Evolutionary conservation across 2,113 vertebrate species (phyloP), one percentile per base, ranked within the genome.

Genomic region (Vulpes ferrilata): DNA sequence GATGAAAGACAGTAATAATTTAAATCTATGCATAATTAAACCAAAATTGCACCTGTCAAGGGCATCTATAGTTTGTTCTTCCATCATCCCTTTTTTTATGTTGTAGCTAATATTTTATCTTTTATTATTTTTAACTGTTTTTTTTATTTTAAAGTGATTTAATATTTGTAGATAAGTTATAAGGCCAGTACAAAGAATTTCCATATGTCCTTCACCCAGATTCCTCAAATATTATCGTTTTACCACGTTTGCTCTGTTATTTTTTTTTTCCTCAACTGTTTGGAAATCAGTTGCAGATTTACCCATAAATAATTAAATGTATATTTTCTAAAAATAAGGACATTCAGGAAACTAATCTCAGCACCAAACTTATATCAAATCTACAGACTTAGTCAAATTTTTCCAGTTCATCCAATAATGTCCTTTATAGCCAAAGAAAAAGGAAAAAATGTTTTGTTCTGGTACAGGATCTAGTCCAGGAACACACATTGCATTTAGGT

Each of bases 61-160:
- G 19, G 7, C 32, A 65, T 51, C n/a, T 89, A 17, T 87, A 91
- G 79, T 95, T 81, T 97, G 32, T 53, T 94, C 59, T 90, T 90
- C 32, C 80, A 6, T 53, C 30, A 74, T 67, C 10, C 11, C 11
- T 86, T 95, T 86, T 67, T 38, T 85, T 84, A 43, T 35, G 8
- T 80, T 93, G 83, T 87, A 60, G 7, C 64, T 71, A 65, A 59
- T 85, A 22, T 62, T 85, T 94, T 94, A 71, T 12, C 0, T 93
- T 59, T 96, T 80, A 64, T 73, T 94, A 48, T 30, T 86, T 94
- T 95, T 88, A 95, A 67, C 69, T 85, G 27, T 62, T 62, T 95
- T 93, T 35, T 78, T 95, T 89, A 88, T 95, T 97, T 95, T 80
- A 5, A 92, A 82, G 69, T 95, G 62, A 94, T 92, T 88, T 94